Conservation (phyloP, 2,888 invertebrate species). For the Anthophora plumipes region DNA sequence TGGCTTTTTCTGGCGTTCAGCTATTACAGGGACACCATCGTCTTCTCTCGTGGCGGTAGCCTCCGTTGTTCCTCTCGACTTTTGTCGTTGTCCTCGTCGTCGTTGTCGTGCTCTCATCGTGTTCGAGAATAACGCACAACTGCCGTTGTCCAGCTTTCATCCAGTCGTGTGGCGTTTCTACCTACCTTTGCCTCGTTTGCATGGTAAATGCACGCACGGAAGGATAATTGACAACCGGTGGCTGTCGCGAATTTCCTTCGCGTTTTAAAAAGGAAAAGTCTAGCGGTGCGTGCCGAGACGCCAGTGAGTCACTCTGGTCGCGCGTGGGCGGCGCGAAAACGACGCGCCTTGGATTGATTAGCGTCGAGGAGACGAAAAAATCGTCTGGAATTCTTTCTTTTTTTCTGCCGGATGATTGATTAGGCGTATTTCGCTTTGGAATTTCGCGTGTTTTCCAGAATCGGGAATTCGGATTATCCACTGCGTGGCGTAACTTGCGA, state of each 20-base stretch:
- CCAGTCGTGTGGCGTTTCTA: not conserved
- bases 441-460: no score
- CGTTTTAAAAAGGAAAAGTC: constrained; percentile 44
- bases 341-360: not conserved
- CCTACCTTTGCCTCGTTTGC: constrained; percentile 35
- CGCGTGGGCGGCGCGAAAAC: not conserved
- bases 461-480: no score
- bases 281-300: constrained; percentile 24
- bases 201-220: constrained; percentile 33
- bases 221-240: constrained; percentile 51
- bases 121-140: not conserved
- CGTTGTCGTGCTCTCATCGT: constrained; percentile 5
- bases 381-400: no score
- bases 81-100: not conserved
- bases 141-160: constrained; percentile 19
- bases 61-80: not conserved
- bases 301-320: constrained; percentile 26
- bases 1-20: constrained; percentile 73
- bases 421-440: no score
- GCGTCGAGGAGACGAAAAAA: not conserved
- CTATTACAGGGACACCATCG: constrained; percentile 64
- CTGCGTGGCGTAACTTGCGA: no score
- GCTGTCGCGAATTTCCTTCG: constrained; percentile 58
- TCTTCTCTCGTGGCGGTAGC: not conserved
- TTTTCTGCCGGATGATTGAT: no score